A percentile compares a stretch with the other conserved stretches of the same genome.
Conservation (phyloP, 2,113 vertebrate genomes). For the Anoura caudifer region DNA sequence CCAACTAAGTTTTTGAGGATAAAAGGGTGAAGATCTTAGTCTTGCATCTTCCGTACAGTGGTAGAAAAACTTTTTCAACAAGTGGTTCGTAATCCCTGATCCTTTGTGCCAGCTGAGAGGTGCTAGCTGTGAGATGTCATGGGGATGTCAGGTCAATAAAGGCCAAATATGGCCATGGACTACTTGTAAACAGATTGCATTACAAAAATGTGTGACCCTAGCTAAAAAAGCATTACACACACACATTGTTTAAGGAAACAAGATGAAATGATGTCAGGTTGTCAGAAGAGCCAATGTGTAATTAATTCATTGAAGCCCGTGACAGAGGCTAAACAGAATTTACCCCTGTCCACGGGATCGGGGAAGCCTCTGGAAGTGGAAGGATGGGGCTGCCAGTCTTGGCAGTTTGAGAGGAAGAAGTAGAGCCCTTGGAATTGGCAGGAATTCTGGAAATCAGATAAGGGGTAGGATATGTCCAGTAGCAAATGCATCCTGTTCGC, state of each 20-base stretch:
- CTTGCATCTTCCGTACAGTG: not conserved
- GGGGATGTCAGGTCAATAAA: not conserved
- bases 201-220: not conserved
- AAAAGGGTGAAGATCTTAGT: not conserved
- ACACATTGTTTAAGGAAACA: not conserved
- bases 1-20: not conserved
- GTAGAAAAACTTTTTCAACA: not conserved
- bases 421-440: not conserved
- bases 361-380: not conserved
- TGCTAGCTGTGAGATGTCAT: not conserved
- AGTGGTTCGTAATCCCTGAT: not conserved
- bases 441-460: not conserved
- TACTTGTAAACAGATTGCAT: not conserved
- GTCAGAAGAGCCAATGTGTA: not conserved
- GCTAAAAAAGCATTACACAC: not conserved
- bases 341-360: not conserved
- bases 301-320: not conserved
- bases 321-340: not conserved
- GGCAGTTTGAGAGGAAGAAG: not conserved
- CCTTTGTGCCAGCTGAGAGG: not conserved
- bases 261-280: not conserved
- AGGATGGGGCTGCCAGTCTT: rapidly evolving
- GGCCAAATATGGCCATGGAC: not conserved
- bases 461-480: not conserved
- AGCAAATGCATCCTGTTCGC: not conserved